Percentiles rank a stretch among this genome's conserved stretches.
These are phyloP conservation scores for Hyalella azteca DNA, from an alignment of 2,888 invertebrate species.

Conservation along the genomic window DNA sequence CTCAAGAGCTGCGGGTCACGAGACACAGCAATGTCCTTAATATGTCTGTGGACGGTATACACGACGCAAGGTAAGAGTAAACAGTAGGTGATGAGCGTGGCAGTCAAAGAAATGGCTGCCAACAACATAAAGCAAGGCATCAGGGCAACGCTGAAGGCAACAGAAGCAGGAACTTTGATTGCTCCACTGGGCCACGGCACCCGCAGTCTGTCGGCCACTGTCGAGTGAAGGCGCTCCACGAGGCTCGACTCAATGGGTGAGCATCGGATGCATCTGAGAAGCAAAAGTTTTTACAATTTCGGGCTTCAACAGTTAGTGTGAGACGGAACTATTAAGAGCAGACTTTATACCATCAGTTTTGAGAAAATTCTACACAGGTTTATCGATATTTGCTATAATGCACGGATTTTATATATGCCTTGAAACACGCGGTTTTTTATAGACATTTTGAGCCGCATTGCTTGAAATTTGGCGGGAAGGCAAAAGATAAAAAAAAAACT, in stretches of 20 bases:
- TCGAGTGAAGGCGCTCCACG: conserved; percentile 4
- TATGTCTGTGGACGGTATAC: conserved; percentile 42
- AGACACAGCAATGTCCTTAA: conserved; percentile 37
- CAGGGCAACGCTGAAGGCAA: conserved; percentile 38
- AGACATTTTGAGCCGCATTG: too few relatives aligned
- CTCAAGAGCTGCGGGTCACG: background rate
- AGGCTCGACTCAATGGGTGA: conserved; percentile 8
- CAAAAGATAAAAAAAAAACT: too few relatives aligned
- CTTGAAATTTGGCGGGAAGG: too few relatives aligned
- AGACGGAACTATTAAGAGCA: too few relatives aligned
- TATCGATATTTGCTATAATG: too few relatives aligned
- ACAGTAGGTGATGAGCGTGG: conserved; percentile 45
- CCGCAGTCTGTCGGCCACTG: conserved; percentile 50
- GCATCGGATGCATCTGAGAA: conserved; percentile 5
- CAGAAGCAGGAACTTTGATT: conserved; percentile 42
- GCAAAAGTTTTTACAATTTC: too few relatives aligned
- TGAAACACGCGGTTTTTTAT: too few relatives aligned
- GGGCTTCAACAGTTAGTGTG: too few relatives aligned
- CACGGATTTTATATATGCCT: too few relatives aligned
- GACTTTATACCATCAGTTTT: too few relatives aligned
- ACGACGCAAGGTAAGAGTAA: conserved; percentile 44
- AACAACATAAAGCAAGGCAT: conserved; percentile 41
- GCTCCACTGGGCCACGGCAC: conserved; percentile 55
- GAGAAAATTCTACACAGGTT: too few relatives aligned
- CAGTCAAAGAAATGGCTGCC: conserved; percentile 46